These are phyloP conservation scores for Donacobius atricapilla DNA, from an alignment of 2,113 vertebrate genomes.

Conservation along the genomic window DNA sequence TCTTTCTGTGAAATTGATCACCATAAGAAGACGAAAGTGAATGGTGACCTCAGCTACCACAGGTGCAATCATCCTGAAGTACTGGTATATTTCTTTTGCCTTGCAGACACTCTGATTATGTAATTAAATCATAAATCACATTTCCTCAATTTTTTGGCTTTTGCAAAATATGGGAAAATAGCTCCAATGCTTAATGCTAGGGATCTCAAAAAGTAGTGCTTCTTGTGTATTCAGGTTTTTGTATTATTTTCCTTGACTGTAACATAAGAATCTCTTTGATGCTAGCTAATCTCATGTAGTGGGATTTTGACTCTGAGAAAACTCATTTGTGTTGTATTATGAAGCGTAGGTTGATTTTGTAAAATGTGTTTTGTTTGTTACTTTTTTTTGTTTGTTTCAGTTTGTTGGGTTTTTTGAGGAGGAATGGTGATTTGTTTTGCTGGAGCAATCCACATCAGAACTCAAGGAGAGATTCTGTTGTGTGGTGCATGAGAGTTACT, in stretches of 20 bases:
- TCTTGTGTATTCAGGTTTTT: neutral
- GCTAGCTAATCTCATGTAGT: neutral
- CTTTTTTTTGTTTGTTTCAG: neutral
- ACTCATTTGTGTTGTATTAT: neutral
- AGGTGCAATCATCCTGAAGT: neutral
- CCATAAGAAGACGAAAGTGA: neutral
- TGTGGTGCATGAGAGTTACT: neutral
- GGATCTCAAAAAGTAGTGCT: neutral
- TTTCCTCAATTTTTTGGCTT: neutral
- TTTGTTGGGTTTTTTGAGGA: neutral
- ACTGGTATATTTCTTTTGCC: neutral
- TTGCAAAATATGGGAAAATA: neutral
- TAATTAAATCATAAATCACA: neutral
- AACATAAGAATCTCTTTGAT: neutral
- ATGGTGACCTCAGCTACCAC: neutral
- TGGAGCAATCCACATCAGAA: neutral
- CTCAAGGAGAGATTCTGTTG: neutral
- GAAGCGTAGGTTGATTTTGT: neutral
- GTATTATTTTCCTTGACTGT: neutral
- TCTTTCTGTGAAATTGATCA: neutral
- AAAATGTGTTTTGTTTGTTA: neutral
- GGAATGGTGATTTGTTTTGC: neutral
- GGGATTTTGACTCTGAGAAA: neutral
- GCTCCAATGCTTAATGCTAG: neutral
- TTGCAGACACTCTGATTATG: neutral